phyloP scores from a whole-genome alignment of 1,140 invertebrate species.

The Pseudomyrmex sp. region DNA sequence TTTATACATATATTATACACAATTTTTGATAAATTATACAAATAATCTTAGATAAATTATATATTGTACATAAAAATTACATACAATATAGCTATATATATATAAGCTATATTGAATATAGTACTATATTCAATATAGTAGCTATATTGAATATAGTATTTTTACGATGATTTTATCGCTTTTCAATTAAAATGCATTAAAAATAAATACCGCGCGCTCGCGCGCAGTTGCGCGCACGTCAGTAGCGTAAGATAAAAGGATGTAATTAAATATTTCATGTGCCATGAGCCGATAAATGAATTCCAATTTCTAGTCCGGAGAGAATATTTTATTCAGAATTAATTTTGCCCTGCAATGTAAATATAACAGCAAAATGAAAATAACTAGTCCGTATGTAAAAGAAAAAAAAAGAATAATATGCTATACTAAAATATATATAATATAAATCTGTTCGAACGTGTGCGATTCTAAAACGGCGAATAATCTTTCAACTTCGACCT shows the following conservation, averaged over 20 bases:
- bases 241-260: conserved; percentile 3
- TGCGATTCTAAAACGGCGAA: conserved; percentile 21
- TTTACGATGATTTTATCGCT: not conserved
- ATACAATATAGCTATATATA: not conserved
- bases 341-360: not conserved
- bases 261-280: conserved; percentile 16
- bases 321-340: not conserved
- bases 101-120: not conserved
- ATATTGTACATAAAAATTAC: not conserved
- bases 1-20: too few species aligned
- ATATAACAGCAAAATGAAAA: too few species aligned
- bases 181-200: conserved; percentile 40
- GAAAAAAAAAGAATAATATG: not conserved
- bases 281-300: not conserved
- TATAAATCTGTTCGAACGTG: not conserved
- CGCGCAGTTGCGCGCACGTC: too few species aligned
- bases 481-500: conserved; percentile 38
- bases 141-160: not conserved
- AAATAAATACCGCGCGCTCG: not conserved
- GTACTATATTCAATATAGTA: not conserved
- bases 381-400: not conserved
- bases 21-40: too few species aligned
- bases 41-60: too few species aligned
- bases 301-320: not conserved
- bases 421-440: conserved; percentile 5